Conservation (phyloP, 2,113 vertebrate species). For the Myrmecophaga tridactyla region DNA sequence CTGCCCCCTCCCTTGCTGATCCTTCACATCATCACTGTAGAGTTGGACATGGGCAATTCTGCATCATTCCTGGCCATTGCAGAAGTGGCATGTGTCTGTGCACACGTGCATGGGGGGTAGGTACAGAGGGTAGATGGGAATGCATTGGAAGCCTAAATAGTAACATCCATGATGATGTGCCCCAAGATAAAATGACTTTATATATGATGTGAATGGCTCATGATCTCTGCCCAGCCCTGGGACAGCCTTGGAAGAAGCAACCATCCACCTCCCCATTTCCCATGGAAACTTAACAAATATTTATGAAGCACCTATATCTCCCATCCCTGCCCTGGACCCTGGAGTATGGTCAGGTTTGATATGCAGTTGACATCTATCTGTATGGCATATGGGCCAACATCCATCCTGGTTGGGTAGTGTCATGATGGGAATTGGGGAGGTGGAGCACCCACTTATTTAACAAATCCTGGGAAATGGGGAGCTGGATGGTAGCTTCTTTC, state of each 20-base stretch:
- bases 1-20: not conserved
- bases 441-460: too few relatives aligned
- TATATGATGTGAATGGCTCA: not conserved
- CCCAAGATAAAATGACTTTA: not conserved
- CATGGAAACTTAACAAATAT: not conserved
- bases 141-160: not conserved
- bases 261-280: too few relatives aligned
- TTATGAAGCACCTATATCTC: not conserved
- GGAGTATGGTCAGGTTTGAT: not conserved
- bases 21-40: not conserved
- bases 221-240: not conserved
- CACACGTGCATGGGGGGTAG: too few relatives aligned
- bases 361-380: too few relatives aligned
- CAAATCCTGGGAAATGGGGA: not conserved
- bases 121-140: not conserved
- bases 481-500: not conserved
- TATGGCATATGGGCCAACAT: too few relatives aligned
- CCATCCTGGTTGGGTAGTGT: not conserved
- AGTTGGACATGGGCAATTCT: not conserved
- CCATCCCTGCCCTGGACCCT: not conserved
- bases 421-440: too few relatives aligned
- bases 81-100: not conserved
- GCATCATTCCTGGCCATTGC: not conserved
- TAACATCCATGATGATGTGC: not conserved
- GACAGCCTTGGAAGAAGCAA: rapidly evolving